Percentiles rank a stretch among this genome's conserved stretches.
Evolutionary conservation across 2,113 vertebrate species (phyloP).

Genomic region (Xiphorhynchus elegans): DNA sequence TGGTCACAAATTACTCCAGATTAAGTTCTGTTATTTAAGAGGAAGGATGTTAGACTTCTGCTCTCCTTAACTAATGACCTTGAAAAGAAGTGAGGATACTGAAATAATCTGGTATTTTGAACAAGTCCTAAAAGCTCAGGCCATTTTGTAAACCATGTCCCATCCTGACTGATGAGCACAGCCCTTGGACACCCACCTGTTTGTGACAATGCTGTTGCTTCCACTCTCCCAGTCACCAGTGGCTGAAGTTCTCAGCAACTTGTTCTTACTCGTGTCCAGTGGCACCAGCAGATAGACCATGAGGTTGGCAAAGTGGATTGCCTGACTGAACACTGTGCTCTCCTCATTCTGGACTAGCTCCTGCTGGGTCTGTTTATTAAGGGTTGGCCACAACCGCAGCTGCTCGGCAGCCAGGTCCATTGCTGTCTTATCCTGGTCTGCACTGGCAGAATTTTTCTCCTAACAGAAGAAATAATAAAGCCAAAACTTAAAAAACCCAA

Average conservation of each 20-base stretch:
- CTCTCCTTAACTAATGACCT: neutral
- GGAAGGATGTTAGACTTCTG: neutral
- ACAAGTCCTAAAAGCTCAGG: neutral
- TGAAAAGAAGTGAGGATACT: neutral
- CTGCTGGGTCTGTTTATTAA: slow-evolving; percentile 88
- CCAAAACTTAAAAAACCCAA: neutral
- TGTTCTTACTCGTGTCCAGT: slow-evolving; percentile 94
- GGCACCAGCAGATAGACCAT: slow-evolving; percentile 98
- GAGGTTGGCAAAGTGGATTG: slow-evolving; percentile 97
- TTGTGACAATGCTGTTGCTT: slow-evolving; percentile 98
- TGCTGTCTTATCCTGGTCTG: slow-evolving; percentile 84
- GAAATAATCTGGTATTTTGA: neutral
- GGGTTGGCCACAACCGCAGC: slow-evolving; percentile 86
- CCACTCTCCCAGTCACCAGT: slow-evolving; percentile 95
- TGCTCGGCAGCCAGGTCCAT: slow-evolving; percentile 96
- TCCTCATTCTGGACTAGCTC: slow-evolving; percentile 95
- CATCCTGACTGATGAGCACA: neutral
- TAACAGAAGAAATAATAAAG: slow-evolving; percentile 12
- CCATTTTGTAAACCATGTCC: neutral
- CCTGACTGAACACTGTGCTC: slow-evolving; percentile 97
- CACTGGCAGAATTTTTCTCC: slow-evolving; percentile 68
- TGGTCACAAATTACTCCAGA: neutral
- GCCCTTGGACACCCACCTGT: slow-evolving; percentile 75
- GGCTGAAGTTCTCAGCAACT: slow-evolving; percentile 85
- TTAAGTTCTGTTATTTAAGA: neutral